Evolutionary conservation across 2,113 vertebrate species (phyloP), one percentile per base, ranked within the genome.

Genomic region (Boulengeromyrus knoepffleri): DNA sequence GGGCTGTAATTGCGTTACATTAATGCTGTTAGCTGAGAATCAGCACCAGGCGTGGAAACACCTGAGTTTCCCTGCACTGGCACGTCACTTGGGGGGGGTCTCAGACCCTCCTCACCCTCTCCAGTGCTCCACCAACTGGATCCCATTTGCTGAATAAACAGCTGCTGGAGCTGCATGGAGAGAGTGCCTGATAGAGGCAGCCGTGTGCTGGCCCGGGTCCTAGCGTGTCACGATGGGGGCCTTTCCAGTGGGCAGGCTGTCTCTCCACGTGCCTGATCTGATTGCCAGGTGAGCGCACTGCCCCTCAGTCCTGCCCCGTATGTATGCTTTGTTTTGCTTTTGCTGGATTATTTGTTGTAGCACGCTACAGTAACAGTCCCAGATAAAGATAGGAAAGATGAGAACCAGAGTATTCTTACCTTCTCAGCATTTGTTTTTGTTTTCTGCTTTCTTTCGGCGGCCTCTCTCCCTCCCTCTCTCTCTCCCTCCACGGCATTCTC

Each of bases 301-400:
- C 17, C 39, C 83, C 17, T 19, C 39, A 21, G 39, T 47, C 17
- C 19, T 52, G 27, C 77, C 21, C 3, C 36, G 1, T 93, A 92
- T 94, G 93, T 93, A 91, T 91, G 91, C 91, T 95, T 92, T 91
- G 89, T 93, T 93, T 92, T 91, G 92, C 94, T 94, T 92, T 93
- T 94, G 90, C 92, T 89, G 93, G 53, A 66, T 92, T 95, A 95
- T 96, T 95, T 96, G 95, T 96, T 95, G 94, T 94, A 93, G 93
- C 89, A 95, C 62, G 94, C 93, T 94, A 94, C 92, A 94, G 93
- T 94, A 94, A 93, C 93, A 93, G 93, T 95, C 94, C 93, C 93
- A 94, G 94, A 96, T 95, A 85, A 91, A 94, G 95, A 89, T 80
- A 80, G 49, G 90, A 92, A 92, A 89, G 0, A 52, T 77, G 80